A percentile compares a stretch with the other conserved stretches of the same genome.
phyloP scores from a whole-genome alignment of 1,140 invertebrate genomes.

The Heliconius himera region DNA sequence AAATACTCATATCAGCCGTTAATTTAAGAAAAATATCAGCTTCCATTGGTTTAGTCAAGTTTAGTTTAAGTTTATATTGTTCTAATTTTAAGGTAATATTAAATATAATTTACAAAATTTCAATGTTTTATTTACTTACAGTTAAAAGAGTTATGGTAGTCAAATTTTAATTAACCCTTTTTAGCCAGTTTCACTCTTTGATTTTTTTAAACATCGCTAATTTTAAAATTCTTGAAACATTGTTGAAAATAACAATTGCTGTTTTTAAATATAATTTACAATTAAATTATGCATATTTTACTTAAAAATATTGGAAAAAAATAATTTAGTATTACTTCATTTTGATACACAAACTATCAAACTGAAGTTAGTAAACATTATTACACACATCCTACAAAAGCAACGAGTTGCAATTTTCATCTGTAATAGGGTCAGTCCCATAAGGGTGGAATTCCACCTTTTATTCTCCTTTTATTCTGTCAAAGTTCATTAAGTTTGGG shows the following conservation, averaged over 20 bases:
- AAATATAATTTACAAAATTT: slow-evolving; percentile 5
- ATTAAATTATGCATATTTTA: too few relatives aligned
- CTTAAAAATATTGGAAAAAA: too few relatives aligned
- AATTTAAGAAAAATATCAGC: slow-evolving; percentile 29
- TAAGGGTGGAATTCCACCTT: slow-evolving; percentile 22
- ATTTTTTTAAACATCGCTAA: too few relatives aligned
- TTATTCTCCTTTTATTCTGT: slow-evolving; percentile 36
- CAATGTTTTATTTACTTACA: neutral
- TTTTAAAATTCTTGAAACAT: too few relatives aligned
- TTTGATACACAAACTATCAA: too few relatives aligned
- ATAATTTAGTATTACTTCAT: neutral
- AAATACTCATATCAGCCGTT: slow-evolving; percentile 44
- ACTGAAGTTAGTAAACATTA: neutral
- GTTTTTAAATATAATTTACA: too few relatives aligned
- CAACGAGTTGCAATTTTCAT: neutral
- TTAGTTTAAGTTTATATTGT: slow-evolving; percentile 45
- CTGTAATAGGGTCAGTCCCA: slow-evolving; percentile 25
- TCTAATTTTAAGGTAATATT: slow-evolving; percentile 45
- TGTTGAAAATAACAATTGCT: too few relatives aligned
- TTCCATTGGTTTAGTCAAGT: slow-evolving; percentile 38
- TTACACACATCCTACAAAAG: neutral
- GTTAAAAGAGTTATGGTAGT: too few relatives aligned
- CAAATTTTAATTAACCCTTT: too few relatives aligned
- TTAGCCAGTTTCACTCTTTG: too few relatives aligned
- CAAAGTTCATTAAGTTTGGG: slow-evolving; percentile 36